A percentile compares a stretch with the other conserved stretches of the same genome.
Evolutionary conservation across 1,140 invertebrate species (phyloP).

Genomic region (Calephelis virginiensis): DNA sequence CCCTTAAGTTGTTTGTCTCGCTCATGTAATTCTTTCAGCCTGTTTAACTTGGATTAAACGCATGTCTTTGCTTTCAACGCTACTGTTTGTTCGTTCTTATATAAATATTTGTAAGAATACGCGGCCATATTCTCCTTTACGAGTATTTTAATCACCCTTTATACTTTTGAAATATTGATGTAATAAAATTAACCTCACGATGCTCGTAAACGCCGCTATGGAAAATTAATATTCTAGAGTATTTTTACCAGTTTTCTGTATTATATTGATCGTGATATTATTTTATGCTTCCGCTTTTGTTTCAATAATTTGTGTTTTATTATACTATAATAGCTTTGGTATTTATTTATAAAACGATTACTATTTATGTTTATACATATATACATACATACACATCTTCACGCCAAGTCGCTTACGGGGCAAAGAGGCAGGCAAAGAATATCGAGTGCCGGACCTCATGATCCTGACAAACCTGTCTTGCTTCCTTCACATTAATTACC

Average conservation of each 20-base stretch:
- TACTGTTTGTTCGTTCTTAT: constrained; percentile 68
- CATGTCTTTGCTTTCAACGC: constrained; percentile 72
- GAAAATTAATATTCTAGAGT: constrained; percentile 31
- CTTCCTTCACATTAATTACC: no score
- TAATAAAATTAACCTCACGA: constrained; percentile 52
- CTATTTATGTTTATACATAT: no score
- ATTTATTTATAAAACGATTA: no score
- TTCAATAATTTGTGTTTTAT: background rate
- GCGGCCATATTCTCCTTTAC: constrained; percentile 56
- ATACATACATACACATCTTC: no score
- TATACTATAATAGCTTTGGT: no score
- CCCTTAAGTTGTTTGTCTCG: constrained; percentile 54
- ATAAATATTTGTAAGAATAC: constrained; percentile 67
- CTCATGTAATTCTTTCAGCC: constrained; percentile 67
- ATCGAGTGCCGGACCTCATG: no score
- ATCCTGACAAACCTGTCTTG: no score
- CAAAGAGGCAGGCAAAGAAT: no score
- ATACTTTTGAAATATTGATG: constrained; percentile 59
- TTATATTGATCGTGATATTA: background rate
- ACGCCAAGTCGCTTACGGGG: no score
- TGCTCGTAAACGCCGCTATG: constrained; percentile 56
- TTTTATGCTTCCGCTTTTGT: background rate
- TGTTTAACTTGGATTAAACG: constrained; percentile 72
- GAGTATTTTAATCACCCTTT: constrained; percentile 64
- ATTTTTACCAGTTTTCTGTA: constrained; percentile 14